A percentile compares a stretch with the other conserved stretches of the same genome.
Conservation (phyloP, 1,140 invertebrate genomes). For the Chrysoperla carnea region DNA sequence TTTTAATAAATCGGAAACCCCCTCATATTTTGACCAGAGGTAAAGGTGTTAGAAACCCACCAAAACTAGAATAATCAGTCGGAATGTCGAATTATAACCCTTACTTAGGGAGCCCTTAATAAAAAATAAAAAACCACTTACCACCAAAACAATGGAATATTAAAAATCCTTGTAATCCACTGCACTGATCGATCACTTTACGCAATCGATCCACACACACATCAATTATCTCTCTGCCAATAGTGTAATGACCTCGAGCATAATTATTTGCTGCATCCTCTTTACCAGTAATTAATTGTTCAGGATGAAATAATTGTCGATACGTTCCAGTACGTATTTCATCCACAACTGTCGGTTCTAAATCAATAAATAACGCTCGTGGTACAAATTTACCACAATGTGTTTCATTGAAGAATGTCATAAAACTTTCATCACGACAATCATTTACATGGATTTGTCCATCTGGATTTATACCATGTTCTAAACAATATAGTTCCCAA, state of each 20-base stretch:
- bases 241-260: conserved; percentile 66
- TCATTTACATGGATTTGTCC: no score
- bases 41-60: no score
- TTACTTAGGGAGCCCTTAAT: no score
- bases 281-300: conserved; percentile 59
- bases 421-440: no score
- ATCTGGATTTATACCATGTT: no score
- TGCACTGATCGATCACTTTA: conserved; percentile 37
- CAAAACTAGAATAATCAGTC: no score
- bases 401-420: conserved; percentile 16
- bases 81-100: no score
- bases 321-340: conserved; percentile 27
- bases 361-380: conserved; percentile 26
- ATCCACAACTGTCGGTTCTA: conserved; percentile 36
- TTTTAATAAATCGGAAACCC: no score
- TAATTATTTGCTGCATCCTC: conserved; percentile 82
- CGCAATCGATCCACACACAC: conserved; percentile 35
- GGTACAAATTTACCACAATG: conserved; percentile 25
- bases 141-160: conserved; percentile 83
- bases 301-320: conserved; percentile 23
- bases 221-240: conserved; percentile 55
- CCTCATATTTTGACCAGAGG: no score
- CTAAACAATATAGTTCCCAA: no score
- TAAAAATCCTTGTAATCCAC: conserved; percentile 53
- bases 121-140: conserved; percentile 25